Evolutionary conservation across 1,140 invertebrate genomes (phyloP).

Genomic region (Orius insidiosus): DNA sequence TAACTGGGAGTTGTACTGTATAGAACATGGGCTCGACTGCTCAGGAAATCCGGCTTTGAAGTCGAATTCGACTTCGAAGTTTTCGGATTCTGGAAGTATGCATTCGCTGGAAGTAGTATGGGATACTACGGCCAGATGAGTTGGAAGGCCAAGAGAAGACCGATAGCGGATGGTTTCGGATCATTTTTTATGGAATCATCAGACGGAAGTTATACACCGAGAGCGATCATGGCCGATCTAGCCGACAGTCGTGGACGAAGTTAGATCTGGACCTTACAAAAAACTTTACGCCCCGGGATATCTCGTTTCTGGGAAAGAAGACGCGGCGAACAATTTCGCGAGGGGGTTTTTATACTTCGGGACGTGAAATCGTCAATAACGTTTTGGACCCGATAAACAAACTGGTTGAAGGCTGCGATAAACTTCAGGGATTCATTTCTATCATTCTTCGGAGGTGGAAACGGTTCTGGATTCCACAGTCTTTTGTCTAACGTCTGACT

Average conservation of each 20-base stretch:
- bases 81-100: too few relatives aligned
- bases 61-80: too few relatives aligned
- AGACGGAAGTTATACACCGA: background rate
- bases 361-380: slow-evolving; percentile 37
- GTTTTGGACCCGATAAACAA: slow-evolving; percentile 26
- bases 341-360: slow-evolving; percentile 43
- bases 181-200: background rate
- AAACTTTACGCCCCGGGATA: slow-evolving; percentile 60
- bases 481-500: slow-evolving; percentile 41
- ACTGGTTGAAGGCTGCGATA: slow-evolving; percentile 29
- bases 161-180: background rate
- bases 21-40: slow-evolving; percentile 41
- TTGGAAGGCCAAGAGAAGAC: too few relatives aligned
- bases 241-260: slow-evolving; percentile 29
- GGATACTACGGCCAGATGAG: too few relatives aligned
- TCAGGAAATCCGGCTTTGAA: too few relatives aligned
- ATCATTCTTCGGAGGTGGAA: slow-evolving; percentile 68
- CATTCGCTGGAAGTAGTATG: too few relatives aligned
- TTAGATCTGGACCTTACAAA: slow-evolving; percentile 51
- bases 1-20: slow-evolving; percentile 73
- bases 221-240: slow-evolving; percentile 1
- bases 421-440: slow-evolving; percentile 47
- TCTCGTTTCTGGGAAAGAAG: slow-evolving; percentile 68
- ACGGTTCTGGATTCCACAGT: slow-evolving; percentile 47
- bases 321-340: slow-evolving; percentile 75